Evolutionary conservation across 2,797 vertebrate species (phyloP), one percentile per base, ranked within the genome.

Genomic region (Anguilla pacifica): DNA sequence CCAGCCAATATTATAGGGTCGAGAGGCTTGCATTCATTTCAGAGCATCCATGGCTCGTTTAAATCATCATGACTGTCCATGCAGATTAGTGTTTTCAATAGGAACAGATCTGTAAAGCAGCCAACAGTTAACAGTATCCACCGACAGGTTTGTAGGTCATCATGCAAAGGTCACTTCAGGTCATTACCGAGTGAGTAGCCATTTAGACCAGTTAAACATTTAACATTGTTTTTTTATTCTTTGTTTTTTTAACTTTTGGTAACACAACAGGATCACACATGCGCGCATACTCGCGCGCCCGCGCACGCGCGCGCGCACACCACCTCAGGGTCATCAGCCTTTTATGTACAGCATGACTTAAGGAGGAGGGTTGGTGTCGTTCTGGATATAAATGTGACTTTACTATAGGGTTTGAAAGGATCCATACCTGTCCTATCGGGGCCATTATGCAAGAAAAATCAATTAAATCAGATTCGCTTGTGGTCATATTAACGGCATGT

Each of bases 391-490:
- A 85, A 84, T 51, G 87, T 53, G 13, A 53, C 51, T 85, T 51
- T 46, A 85, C 84, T 79, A 72, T 13, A 72, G 72, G 57, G 84
- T 22, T 85, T 84, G 87, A 81, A 85, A 61, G 31, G 22, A 31
- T 43, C 43, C 43, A 43, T 43, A 43, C 43, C 39, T 43, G 43
- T 43, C 61, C 70, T 86, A 86, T 86, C 85, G 86, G 31, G 55
- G 85, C 81, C 84, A 88, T 88, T 85, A 82, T 81, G 85, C 86
- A 86, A 88, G 74, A 81, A 88, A 88, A 59, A 86, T n/a, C 70
- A 31, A 61, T 86, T 88, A 86, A 86, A 86, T 86, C 72, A 86
- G 87, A 81, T 85, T 85, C 59, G 53, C 72, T 82, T 55, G 72
- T 46, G 57, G 83, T 49, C 31, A 35, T 49, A 88, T 84, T 67